Percentiles rank a stretch among this genome's conserved stretches.
Conservation (phyloP, 92 coral and sea anemone species). For the Pocillopora grandis region DNA sequence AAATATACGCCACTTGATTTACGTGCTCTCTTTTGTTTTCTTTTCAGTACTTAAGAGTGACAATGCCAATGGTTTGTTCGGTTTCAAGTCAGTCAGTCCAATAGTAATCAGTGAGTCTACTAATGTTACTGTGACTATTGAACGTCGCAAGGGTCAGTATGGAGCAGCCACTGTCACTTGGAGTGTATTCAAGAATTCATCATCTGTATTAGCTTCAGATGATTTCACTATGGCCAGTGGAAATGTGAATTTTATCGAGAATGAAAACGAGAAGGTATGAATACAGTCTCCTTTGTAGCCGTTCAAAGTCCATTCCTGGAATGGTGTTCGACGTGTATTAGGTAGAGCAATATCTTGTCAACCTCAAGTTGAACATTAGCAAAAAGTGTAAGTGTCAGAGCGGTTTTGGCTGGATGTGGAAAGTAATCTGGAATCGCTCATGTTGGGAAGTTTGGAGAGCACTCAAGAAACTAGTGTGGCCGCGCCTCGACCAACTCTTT, state of each 20-base stretch:
- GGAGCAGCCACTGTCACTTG: constrained; percentile 75
- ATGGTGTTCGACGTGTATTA: no score
- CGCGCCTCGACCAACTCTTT: no score
- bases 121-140: constrained; percentile 63
- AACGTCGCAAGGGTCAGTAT: constrained; percentile 58
- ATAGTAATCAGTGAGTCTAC: constrained; percentile 53
- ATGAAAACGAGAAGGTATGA: constrained; percentile 63
- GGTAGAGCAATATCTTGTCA: no score
- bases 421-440: no score
- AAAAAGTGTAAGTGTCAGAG: no score
- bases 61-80: constrained; percentile 97
- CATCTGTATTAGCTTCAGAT: constrained; percentile 59
- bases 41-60: constrained; percentile 88
- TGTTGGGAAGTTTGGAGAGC: no score
- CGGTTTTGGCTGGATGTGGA: background rate
- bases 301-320: background rate
- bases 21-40: constrained; percentile 2
- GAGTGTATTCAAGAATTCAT: constrained; percentile 68
- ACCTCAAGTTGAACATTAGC: no score
- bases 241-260: constrained; percentile 58
- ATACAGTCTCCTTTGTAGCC: background rate
- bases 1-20: background rate
- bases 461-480: no score
- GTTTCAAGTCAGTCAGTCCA: constrained; percentile 62
- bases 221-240: constrained; percentile 80